Percentiles rank a stretch among this genome's conserved stretches.
Evolutionary conservation across 1,140 invertebrate genomes (phyloP).

Genomic region (Bombus terrestris): DNA sequence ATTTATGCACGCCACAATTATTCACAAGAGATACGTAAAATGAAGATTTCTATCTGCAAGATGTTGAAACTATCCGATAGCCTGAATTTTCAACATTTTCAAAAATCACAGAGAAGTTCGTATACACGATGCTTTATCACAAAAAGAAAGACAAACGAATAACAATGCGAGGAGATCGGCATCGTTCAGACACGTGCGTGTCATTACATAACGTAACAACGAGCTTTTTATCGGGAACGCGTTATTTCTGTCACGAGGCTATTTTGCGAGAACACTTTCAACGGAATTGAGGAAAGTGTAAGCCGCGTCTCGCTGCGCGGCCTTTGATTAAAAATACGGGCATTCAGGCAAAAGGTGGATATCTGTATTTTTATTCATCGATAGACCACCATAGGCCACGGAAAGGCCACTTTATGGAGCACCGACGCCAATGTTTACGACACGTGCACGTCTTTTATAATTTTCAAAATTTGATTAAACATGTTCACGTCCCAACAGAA

Average conservation of each 20-base stretch:
- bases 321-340: slow-evolving; percentile 47
- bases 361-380: slow-evolving; percentile 34
- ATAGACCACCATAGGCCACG: background rate
- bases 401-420: slow-evolving; percentile 16
- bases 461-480: background rate
- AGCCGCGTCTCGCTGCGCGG: background rate
- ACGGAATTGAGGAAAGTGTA: slow-evolving; percentile 26
- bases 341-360: background rate
- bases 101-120: background rate
- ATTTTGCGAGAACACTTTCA: slow-evolving; percentile 36
- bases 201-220: slow-evolving; percentile 46
- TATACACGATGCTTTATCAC: background rate
- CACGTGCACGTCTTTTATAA: background rate
- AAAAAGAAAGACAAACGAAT: background rate
- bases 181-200: slow-evolving; percentile 7
- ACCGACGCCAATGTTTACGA: slow-evolving; percentile 47
- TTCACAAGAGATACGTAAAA: background rate
- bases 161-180: background rate
- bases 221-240: slow-evolving; percentile 46
- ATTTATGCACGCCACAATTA: background rate
- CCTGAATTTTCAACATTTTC: background rate
- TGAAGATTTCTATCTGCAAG: background rate
- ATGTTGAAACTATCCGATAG: background rate
- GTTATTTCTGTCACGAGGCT: slow-evolving; percentile 54
- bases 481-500: background rate